These are phyloP conservation scores for Myrmecobius fasciatus DNA, from an alignment of 2,113 vertebrate genomes.

Conservation along the genomic window DNA sequence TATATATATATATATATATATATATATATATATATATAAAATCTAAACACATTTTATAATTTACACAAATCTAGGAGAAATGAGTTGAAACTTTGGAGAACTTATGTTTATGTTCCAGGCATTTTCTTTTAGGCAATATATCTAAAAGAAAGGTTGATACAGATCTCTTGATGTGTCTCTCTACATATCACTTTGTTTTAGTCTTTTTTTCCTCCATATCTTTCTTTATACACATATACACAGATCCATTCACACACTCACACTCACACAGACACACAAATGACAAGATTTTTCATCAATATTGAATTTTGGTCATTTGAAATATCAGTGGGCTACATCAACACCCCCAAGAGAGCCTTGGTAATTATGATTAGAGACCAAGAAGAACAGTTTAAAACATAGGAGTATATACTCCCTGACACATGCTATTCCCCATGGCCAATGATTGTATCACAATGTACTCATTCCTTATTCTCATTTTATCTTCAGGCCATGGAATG, in stretches of 20 bases:
- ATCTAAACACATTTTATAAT: not conserved
- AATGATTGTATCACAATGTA: not conserved
- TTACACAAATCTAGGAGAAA: not conserved
- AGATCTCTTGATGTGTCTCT: not conserved
- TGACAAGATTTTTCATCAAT: slow-evolving; percentile 6
- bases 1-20: too few species aligned
- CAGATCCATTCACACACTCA: not conserved
- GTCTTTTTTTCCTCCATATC: not conserved
- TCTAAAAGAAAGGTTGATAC: not conserved
- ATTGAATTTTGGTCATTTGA: not conserved
- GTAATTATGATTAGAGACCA: not conserved
- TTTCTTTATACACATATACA: not conserved
- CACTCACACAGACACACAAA: not conserved
- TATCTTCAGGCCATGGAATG: not conserved
- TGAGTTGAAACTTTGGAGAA: not conserved
- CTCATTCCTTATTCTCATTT: not conserved
- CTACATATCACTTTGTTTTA: not conserved
- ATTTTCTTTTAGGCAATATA: not conserved
- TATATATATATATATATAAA: too few species aligned
- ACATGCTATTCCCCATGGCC: not conserved
- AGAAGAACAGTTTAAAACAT: not conserved
- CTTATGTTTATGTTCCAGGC: not conserved
- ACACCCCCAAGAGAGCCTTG: not conserved
- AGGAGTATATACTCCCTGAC: not conserved
- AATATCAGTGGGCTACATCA: not conserved